A percentile compares a stretch with the other conserved stretches of the same genome.
phyloP scores from a whole-genome alignment of 2,113 vertebrate species.

The Amphiprion ocellaris region DNA sequence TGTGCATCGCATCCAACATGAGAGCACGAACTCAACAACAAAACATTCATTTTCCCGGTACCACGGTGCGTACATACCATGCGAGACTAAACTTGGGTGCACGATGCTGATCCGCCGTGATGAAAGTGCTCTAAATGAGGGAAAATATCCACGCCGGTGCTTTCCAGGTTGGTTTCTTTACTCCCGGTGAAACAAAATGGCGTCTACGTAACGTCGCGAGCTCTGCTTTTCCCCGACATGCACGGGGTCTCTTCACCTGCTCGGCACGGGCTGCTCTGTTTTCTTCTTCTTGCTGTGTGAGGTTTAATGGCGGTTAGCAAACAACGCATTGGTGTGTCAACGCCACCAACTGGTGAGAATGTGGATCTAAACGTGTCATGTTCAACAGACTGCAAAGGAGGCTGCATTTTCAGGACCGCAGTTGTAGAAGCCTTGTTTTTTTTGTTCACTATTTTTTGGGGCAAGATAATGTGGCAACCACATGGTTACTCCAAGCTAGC shows the following conservation, averaged over 20 bases:
- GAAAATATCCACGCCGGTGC: constrained; percentile 70
- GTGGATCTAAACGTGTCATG: too few relatives aligned
- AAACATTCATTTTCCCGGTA: too few relatives aligned
- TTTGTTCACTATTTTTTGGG: too few relatives aligned
- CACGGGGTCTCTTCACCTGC: constrained; percentile 49
- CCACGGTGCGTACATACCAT: constrained; percentile 63
- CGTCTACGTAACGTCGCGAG: constrained; percentile 68
- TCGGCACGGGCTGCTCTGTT: constrained; percentile 52
- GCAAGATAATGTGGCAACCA: too few relatives aligned
- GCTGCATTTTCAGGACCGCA: too few relatives aligned
- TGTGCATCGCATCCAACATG: background rate
- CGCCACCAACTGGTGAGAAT: too few relatives aligned
- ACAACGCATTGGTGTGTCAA: too few relatives aligned
- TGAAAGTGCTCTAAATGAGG: constrained; percentile 29
- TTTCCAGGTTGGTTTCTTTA: constrained; percentile 82
- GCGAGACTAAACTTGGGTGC: constrained; percentile 44
- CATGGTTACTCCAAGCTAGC: too few relatives aligned
- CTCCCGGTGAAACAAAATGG: constrained; percentile 92
- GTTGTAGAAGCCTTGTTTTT: too few relatives aligned
- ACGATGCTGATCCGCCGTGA: constrained; percentile 55
- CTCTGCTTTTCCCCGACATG: constrained; percentile 25
- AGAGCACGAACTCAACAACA: background rate
- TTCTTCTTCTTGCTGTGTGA: too few relatives aligned
- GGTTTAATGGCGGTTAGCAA: too few relatives aligned
- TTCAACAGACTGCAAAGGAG: too few relatives aligned